A percentile compares a stretch with the other conserved stretches of the same genome.
Evolutionary conservation across 2,888 invertebrate genomes (phyloP).

Genomic region (Torymus texanus): DNA sequence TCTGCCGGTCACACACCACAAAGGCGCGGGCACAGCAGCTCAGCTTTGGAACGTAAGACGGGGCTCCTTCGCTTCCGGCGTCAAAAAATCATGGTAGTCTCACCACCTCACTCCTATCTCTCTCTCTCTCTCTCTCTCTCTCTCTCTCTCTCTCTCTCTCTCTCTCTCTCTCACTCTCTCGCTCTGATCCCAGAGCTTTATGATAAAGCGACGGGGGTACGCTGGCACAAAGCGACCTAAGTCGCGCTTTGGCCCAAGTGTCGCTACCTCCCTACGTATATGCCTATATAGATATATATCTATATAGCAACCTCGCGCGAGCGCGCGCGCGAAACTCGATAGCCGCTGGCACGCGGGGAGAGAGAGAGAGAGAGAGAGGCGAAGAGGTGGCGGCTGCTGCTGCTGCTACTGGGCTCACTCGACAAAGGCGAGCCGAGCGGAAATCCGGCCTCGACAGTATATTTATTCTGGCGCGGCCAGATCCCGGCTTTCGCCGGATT

Average conservation of each 20-base stretch:
- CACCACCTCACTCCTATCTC: neutral
- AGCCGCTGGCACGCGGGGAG: neutral
- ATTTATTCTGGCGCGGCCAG: constrained; percentile 15
- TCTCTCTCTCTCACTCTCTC: neutral
- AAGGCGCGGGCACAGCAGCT: neutral
- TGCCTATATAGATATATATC: too few species aligned
- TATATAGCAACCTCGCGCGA: too few species aligned
- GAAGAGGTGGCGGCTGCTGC: too few species aligned
- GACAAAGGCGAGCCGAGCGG: constrained; percentile 3
- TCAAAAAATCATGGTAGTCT: constrained; percentile 22
- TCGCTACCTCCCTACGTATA: too few species aligned
- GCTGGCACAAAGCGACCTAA: constrained; percentile 30
- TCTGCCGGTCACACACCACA: neutral
- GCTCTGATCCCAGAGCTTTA: constrained; percentile 31
- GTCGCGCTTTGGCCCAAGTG: neutral
- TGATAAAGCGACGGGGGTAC: constrained; percentile 34
- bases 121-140: neutral
- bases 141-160: neutral
- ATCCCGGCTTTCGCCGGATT: constrained; percentile 33
- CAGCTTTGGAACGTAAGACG: neutral
- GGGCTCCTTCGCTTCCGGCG: neutral
- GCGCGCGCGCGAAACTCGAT: constrained; percentile 5
- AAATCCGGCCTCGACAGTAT: neutral
- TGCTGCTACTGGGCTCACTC: neutral
- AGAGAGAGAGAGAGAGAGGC: too few species aligned